These are phyloP conservation scores for Cassiopea andromeda DNA, from an alignment of 30 jellyfish, hydroid and myxozoan genomes.

Conservation along the genomic window DNA sequence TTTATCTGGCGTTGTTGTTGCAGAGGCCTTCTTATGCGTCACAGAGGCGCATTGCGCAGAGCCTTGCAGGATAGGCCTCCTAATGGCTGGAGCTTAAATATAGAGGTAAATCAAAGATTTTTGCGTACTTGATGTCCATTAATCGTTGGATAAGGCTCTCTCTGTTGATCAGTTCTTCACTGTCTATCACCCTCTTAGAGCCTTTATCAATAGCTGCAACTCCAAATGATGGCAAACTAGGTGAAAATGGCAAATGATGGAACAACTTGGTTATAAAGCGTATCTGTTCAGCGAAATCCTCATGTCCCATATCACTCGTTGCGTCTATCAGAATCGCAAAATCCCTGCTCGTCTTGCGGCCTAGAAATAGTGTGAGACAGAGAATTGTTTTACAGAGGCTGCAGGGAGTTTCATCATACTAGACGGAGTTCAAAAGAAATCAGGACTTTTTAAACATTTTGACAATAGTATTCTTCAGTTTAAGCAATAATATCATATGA, in stretches of 20 bases:
- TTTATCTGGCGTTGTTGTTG: no score
- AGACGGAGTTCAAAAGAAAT: no score
- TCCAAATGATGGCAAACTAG: slow-evolving; percentile 72
- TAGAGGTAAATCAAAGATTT: background rate
- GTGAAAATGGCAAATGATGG: slow-evolving; percentile 76
- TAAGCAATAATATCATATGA: no score
- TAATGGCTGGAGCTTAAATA: no score
- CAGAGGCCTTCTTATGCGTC: no score
- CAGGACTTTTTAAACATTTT: no score
- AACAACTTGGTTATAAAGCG: slow-evolving; percentile 20
- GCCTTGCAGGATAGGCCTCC: no score
- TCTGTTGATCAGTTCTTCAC: slow-evolving; percentile 57
- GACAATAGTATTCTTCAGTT: no score
- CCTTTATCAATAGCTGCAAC: slow-evolving; percentile 29
- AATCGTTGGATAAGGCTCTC: slow-evolving; percentile 52
- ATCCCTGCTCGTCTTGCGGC: slow-evolving; percentile 23
- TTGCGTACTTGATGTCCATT: slow-evolving; percentile 2
- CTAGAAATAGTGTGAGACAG: background rate
- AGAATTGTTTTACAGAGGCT: no score
- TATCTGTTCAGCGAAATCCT: slow-evolving; percentile 15
- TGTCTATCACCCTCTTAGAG: background rate
- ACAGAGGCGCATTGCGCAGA: no score
- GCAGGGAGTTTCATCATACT: no score
- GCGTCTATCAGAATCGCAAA: slow-evolving; percentile 65
- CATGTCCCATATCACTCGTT: slow-evolving; percentile 41